phyloP scores from a whole-genome alignment of 2,797 vertebrate species.

The Xerus rutilus region DNA sequence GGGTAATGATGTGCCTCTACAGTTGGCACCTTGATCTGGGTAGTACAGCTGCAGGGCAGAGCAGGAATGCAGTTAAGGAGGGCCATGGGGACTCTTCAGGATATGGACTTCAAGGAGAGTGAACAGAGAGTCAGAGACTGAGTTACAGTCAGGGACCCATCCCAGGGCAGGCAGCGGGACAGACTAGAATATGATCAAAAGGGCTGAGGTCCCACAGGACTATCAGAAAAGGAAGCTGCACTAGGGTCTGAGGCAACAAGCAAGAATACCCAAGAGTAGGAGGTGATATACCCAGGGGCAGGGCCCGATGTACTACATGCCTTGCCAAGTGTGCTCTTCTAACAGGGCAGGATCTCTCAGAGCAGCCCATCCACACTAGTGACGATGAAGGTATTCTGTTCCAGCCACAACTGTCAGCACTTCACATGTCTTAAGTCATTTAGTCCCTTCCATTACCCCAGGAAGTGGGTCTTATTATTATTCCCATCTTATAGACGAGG shows the following conservation, averaged over 20 bases:
- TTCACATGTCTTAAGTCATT: background rate
- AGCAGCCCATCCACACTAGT: background rate
- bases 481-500: conserved; percentile 11
- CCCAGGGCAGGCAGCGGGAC: background rate
- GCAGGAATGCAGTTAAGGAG: background rate
- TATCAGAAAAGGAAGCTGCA: conserved; percentile 54
- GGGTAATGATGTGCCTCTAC: background rate
- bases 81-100: background rate
- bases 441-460: conserved; percentile 33
- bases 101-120: background rate
- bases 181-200: conserved; percentile 21
- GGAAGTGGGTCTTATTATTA: background rate
- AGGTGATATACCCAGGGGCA: background rate
- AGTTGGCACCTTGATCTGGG: background rate
- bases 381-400: background rate
- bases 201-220: conserved; percentile 9
- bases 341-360: background rate
- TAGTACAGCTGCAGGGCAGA: background rate
- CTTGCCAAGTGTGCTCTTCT: background rate
- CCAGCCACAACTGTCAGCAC: background rate
- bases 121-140: background rate
- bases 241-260: conserved; percentile 11
- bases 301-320: background rate
- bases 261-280: background rate
- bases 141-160: conserved; percentile 40